Evolutionary conservation across 2,888 invertebrate species (phyloP), one percentile per base, ranked within the genome.

Genomic region (Drosophila nigritarsus): DNA sequence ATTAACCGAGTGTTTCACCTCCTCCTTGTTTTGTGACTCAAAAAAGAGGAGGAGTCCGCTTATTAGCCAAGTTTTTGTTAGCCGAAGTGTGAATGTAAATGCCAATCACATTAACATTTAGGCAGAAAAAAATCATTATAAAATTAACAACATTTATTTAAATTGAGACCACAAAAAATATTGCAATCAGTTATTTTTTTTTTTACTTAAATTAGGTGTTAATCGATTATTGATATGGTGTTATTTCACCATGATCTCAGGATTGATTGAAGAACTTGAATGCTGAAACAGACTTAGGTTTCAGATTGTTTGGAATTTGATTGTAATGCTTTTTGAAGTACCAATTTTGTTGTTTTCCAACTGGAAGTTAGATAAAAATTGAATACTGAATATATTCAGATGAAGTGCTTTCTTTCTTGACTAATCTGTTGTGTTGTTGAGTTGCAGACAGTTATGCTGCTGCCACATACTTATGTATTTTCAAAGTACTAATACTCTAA

Each of bases 1-100:
- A 80, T 80, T 76, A 59, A 54, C 45, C 24, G 29, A 74, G 55
- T 67, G 48, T 59, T 75, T 42, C 27, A 32, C 66, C 38, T 20
- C 20, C 38, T 38, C 20, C n/a, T 20, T 20, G 30, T 34, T 53
- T 24, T 34, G 53, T 3, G 8, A 27, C 18, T 38, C 27, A 29
- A 30, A 56, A 56, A 9, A 30, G 9, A 40, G 40, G 20, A 15
- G 42, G 20, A 40, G 29, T 55, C 18, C 11, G 18, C 20, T 24
- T 34, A 36, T 53, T 34, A 53, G 9, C 20, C 53, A 53, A 53
- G 53, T 34, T 53, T 53, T 53, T 34, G 32, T 36, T 54, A 36
- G 6, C 24, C 15, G 2, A 15, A 24, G 34, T 36, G 53, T 34
- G 53, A 36, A 45, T 45, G n/a, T 24, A 45, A 24, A 45, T 24